A percentile compares a stretch with the other conserved stretches of the same genome.
Evolutionary conservation across 2,113 vertebrate species (phyloP).

Genomic region (Myiozetetes cayanensis): DNA sequence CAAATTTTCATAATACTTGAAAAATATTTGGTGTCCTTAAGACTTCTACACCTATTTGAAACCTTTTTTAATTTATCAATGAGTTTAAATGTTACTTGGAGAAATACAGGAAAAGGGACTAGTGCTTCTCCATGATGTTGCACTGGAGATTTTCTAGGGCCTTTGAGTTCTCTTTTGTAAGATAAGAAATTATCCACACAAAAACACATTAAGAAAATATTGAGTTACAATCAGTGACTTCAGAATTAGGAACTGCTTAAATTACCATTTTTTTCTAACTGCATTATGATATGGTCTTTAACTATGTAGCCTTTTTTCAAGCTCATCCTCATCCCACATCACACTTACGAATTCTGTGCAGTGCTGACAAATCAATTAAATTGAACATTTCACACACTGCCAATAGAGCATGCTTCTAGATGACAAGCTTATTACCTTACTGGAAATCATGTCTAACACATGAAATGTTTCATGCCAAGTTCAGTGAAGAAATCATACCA

Average conservation of each 20-base stretch:
- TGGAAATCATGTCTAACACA: not conserved
- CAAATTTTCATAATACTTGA: not conserved
- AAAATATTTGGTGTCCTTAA: not conserved
- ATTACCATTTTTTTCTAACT: not conserved
- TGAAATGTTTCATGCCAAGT: not conserved
- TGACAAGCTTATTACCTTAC: not conserved
- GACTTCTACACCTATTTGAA: not conserved
- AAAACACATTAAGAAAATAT: not conserved
- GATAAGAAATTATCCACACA: not conserved
- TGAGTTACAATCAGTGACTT: not conserved
- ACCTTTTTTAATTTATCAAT: not conserved
- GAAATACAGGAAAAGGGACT: not conserved
- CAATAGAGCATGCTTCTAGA: not conserved
- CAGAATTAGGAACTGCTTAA: not conserved
- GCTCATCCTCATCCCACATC: accelerated
- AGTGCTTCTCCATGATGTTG: not conserved
- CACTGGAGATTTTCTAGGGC: not conserved
- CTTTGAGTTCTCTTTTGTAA: not conserved
- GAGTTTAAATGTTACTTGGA: not conserved
- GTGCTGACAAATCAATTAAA: not conserved
- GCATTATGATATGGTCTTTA: not conserved
- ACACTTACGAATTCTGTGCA: not conserved
- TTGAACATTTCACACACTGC: not conserved
- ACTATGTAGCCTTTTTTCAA: not conserved
- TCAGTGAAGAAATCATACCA: not conserved